Conservation (phyloP, 2,888 invertebrate species). For the Chaetogeoica ovagalla region DNA sequence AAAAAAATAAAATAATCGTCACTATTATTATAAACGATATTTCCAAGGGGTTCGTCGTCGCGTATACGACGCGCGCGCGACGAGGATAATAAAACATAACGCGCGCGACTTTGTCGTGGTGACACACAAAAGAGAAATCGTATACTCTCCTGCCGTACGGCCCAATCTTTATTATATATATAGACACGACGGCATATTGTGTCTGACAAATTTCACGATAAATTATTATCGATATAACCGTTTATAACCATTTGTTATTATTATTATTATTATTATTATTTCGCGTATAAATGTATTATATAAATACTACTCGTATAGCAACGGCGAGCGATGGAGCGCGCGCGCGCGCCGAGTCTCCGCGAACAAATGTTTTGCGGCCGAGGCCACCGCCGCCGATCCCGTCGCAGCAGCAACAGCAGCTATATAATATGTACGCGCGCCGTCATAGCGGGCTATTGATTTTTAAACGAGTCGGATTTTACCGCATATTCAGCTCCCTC, state of each 20-base stretch:
- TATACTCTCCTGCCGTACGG: not conserved
- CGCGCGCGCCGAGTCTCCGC: slow-evolving; percentile 12
- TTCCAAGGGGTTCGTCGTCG: no score
- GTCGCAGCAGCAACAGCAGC: no score
- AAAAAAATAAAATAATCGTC: no score
- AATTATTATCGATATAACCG: slow-evolving; percentile 44
- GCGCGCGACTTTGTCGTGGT: slow-evolving; percentile 26
- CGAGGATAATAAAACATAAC: no score
- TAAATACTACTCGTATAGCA: not conserved
- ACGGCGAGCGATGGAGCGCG: not conserved
- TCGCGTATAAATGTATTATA: slow-evolving; percentile 10
- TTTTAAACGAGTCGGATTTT: slow-evolving; percentile 46
- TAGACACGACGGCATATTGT: not conserved
- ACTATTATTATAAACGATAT: no score
- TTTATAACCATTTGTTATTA: slow-evolving; percentile 49
- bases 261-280: slow-evolving; percentile 41
- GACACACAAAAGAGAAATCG: slow-evolving; percentile 48
- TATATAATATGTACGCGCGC: not conserved
- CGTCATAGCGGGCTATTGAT: slow-evolving; percentile 29
- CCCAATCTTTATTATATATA: slow-evolving; percentile 7
- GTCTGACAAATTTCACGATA: slow-evolving; percentile 50
- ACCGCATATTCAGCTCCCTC: slow-evolving; percentile 16
- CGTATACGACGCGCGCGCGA: no score
- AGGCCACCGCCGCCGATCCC: not conserved
- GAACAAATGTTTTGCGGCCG: slow-evolving; percentile 51